These are phyloP conservation scores for Columba livia DNA, from an alignment of 2,113 vertebrate genomes.

Conservation along the genomic window DNA sequence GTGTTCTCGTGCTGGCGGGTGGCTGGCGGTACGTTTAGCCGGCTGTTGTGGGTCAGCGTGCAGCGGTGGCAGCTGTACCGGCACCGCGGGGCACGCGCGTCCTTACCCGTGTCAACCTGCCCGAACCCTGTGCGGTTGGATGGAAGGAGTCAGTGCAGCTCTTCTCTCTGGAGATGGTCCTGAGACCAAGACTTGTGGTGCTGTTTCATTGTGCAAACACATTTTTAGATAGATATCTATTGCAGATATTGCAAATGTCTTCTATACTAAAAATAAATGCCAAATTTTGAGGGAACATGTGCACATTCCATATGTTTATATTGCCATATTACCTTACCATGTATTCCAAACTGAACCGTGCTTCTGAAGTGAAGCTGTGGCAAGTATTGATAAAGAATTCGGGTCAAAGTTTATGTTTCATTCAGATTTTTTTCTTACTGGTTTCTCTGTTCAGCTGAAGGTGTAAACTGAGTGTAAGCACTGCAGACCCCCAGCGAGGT, in stretches of 20 bases:
- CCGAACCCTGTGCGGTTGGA: background rate
- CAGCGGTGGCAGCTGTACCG: too few relatives aligned
- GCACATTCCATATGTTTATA: background rate
- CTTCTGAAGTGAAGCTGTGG: background rate
- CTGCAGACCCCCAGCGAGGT: background rate
- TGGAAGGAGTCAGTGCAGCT: background rate
- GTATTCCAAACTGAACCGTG: background rate
- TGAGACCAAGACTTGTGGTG: background rate
- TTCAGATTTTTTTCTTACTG: background rate
- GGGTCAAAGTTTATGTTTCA: background rate
- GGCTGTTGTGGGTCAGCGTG: conserved; percentile 7
- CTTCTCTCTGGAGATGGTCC: background rate
- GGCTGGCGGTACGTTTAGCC: conserved; percentile 28
- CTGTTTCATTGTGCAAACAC: background rate
- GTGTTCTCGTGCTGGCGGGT: background rate
- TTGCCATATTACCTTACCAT: background rate
- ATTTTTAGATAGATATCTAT: background rate
- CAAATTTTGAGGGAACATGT: background rate
- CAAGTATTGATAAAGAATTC: background rate
- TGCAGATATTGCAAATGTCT: background rate
- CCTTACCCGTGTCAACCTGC: background rate
- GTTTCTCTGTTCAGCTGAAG: background rate
- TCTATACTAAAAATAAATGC: background rate
- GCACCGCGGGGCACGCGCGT: background rate
- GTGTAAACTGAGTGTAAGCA: background rate